phyloP scores from a whole-genome alignment of 2,888 invertebrate species.

The Parnassius mnemosyne region DNA sequence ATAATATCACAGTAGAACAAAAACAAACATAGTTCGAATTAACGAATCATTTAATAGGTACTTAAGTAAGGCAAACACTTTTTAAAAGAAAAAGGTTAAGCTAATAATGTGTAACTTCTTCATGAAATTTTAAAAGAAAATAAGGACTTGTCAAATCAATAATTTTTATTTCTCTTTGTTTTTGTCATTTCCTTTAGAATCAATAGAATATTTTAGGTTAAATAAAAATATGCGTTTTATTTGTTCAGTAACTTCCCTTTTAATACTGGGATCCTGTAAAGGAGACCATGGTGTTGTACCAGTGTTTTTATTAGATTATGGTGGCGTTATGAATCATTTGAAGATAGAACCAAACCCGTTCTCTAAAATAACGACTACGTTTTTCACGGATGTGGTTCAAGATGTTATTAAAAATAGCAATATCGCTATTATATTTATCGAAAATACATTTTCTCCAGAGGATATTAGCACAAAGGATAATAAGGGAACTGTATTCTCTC shows the following conservation, averaged over 20 bases:
- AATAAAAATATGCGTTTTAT: background rate
- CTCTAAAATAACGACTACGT: slow-evolving; percentile 33
- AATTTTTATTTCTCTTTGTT: background rate
- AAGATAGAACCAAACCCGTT: slow-evolving; percentile 48
- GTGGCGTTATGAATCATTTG: slow-evolving; percentile 36
- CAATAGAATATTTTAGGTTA: background rate
- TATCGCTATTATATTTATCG: slow-evolving; percentile 52
- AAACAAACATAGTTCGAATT: too few relatives aligned
- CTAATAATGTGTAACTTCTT: background rate
- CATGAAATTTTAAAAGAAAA: background rate
- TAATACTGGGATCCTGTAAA: slow-evolving; percentile 16
- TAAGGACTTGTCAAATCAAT: background rate
- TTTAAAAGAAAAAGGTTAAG: too few relatives aligned
- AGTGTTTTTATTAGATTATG: slow-evolving; percentile 52
- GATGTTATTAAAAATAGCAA: slow-evolving; percentile 40
- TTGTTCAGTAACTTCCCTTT: background rate
- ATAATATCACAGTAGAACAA: too few relatives aligned
- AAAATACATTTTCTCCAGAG: slow-evolving; percentile 53
- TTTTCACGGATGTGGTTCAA: slow-evolving; percentile 45
- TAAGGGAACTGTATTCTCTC: slow-evolving; percentile 46
- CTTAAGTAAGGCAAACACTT: too few relatives aligned
- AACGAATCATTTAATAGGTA: too few relatives aligned
- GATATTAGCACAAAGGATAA: slow-evolving; percentile 51
- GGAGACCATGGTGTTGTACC: slow-evolving; percentile 43
- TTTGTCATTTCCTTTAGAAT: background rate